Base-by-base conservation (phyloP, 2,888 invertebrate species). In the Teinopalpus imperialis region DNA sequence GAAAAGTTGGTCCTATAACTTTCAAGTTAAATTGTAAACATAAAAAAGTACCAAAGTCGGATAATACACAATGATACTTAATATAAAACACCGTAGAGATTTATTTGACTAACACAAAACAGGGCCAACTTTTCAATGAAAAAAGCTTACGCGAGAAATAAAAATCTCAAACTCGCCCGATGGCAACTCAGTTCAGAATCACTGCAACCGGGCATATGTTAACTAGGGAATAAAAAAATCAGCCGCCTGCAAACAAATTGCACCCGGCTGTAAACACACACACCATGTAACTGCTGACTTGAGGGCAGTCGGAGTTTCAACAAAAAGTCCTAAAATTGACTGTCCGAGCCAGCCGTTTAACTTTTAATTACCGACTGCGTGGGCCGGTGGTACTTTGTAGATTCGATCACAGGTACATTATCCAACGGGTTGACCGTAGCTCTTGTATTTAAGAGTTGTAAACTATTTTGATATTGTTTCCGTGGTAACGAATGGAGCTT, bases 351-450 rank as follows among this genome's bases (percentile, higher is more conserved):
- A 75, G 69, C 61, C 69, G 71, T 66, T 75, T 71, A 80, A 80
- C 77, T 81, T 79, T 81, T 80, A 81, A 81, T 81, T 79, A 80
- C 75, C 66, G 71, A 63, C 57, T 53, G 52, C 53, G 67, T 43
- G 30, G 43, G 23, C 13, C 27, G 16, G 16, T 14, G 7, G 6
- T 18, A 26, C 44, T 24, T 20, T 44, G 31, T 30, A 14, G 23
- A 2, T 16, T 18, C 21, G 31, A 44, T 31, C 23, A 12, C 23
- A 16, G 23, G 30, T 30, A 53, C 47, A 42, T 53, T 54, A 48
- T 34, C 51, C 50, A 54, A 57, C 45, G 10, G 18, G 18, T 3
- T 4, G 20, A 18, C 10, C 27, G 2, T 16, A 24, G 6, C 16
- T 10, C 34, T 26, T 30, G 8, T 18, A 1, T 9, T 18, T 32